phyloP scores from a whole-genome alignment of 2,113 vertebrate species.

The Stercorarius parasiticus region DNA sequence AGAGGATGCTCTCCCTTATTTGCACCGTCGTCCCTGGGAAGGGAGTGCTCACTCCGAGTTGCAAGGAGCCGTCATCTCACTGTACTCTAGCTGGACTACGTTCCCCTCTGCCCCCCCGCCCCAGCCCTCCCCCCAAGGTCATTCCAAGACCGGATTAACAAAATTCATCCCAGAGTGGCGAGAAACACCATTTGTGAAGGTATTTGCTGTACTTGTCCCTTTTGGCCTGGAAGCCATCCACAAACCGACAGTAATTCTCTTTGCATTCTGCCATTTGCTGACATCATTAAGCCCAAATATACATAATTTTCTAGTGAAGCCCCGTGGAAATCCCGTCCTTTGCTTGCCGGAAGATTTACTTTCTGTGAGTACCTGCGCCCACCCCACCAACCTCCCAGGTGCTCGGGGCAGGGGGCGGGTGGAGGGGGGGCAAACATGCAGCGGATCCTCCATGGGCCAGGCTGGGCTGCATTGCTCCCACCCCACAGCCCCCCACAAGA shows the following conservation, averaged over 20 bases:
- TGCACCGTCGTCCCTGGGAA: rapidly evolving
- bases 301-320: neutral
- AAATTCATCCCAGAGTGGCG: neutral
- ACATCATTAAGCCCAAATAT: neutral
- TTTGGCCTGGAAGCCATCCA: neutral
- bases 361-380: neutral
- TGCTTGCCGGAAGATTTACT: neutral
- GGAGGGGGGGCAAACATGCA: neutral
- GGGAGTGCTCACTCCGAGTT: neutral
- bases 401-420: too few relatives aligned
- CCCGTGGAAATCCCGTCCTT: neutral
- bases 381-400: neutral
- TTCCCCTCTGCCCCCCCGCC: neutral
- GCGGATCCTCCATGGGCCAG: neutral
- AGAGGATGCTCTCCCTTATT: neutral
- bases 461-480: neutral
- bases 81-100: neutral
- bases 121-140: neutral
- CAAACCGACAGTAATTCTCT: neutral
- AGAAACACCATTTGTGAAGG: neutral
- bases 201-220: neutral
- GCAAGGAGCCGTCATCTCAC: neutral
- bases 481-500: neutral
- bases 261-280: neutral
- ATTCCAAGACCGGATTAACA: neutral